Evolutionary conservation across 2,797 vertebrate species (phyloP), one percentile per base, ranked within the genome.

Genomic region (Eulemur albifrons): DNA sequence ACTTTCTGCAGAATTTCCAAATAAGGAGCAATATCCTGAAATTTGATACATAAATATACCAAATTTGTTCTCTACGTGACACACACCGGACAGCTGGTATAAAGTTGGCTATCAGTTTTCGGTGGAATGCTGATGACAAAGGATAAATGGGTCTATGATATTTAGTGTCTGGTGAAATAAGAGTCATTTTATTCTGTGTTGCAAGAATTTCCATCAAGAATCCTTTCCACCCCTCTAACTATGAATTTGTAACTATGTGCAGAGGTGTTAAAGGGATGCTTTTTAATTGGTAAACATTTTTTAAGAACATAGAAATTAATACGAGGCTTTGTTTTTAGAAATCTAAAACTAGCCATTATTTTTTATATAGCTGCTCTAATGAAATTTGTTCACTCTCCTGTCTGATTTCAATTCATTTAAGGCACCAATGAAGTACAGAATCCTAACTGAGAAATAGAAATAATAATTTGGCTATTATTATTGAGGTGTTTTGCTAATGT

Each of bases 1-100:
- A 82, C 25, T 57, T 96, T 80, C 12, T 18, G 4, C 18, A 75
- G 52, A 88, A 91, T 54, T 85, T 97, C 93, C 59, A 94, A 95
- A 63, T 52, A 90, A 84, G 17, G 77, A 83, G 12, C 15, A 77
- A 17, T 79, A 75, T 21, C 10, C 8, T 40, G 8, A 38, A 48
- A 91, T 90, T 95, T 40, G 43, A 50, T 79, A 11, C 3, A 20
- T 76, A 86, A 67, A 84, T 79, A 70, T 18, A 65, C 3, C 6
- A 50, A 27, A 30, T 75, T 54, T 59, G 4, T 87, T 88, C 15
- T 93, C 23, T 45, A 5, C 25, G 3, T 72, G 45, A 82, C 13
- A 87, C 38, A 88, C 20, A 70, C 15, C 5, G 13, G 40, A 8
- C 14, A 32, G 14, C 11, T 94, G 45, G 43, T 73, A 2, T 13